Base-by-base conservation (phyloP, 2,797 vertebrate species). In the Platyrinchus mystaceus region DNA sequence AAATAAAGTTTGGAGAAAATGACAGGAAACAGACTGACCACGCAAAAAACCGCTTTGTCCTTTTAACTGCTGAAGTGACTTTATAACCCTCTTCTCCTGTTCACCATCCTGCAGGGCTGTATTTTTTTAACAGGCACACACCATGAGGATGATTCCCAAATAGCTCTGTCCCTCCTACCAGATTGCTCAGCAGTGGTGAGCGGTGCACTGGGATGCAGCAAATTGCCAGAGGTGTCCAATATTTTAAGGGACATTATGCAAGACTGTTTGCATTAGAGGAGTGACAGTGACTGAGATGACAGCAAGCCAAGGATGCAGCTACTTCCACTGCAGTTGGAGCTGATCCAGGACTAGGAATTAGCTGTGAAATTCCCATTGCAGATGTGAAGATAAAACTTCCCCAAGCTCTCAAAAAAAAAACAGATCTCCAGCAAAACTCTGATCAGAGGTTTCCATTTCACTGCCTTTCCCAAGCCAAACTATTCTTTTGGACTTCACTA, bases 301-400 rank as follows among this genome's bases (percentile, higher is more conserved):
- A 74, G 86, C 86, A 67, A 88, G n/a, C 70, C 80, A 93, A 82
- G 68, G 69, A 79, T 36, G 59, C 6, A 6, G 59, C 55, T 79
- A 52, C 80, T 89, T 88, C 80, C 70, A 66, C 4, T 43, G 94
- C 92, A 63, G 55, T n/a, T 89, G 73, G 89, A 89, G 21, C 76
- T 26, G 36, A 37, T 66, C 84, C 92, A 93, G 66, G 43, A 83
- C 39, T 24, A 80, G 62, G 49, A 78, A 92, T 90, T 0, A 94
- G 34, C 85, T 0, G 0, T 62, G 59, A 78, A 94, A 91, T 75
- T 84, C 87, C 78, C 39, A 16, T 4, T 68, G 78, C 78, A 75
- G 76, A 84, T 32, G 9, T 17, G 21, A 73, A 90, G 44, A 77
- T 39, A 41, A 82, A 79, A 89, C 28, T 75, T 92, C 50, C 47